phyloP scores from a whole-genome alignment of 2,113 vertebrate species.

The Pleuronectes platessa region DNA sequence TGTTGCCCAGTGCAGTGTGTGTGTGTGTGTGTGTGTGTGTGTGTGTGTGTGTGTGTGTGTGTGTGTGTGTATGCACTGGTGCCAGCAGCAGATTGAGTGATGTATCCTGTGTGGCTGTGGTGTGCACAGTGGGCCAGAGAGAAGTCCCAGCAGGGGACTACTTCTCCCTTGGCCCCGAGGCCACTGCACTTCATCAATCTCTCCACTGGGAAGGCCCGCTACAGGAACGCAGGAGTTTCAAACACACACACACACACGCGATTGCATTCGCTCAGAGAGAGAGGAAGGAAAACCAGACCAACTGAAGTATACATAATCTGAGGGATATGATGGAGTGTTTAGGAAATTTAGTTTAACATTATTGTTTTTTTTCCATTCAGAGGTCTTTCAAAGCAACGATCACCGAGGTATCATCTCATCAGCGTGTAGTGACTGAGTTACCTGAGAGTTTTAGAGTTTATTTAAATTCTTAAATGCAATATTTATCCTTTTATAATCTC shows the following conservation, averaged over 20 bases:
- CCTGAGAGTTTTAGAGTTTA: background rate
- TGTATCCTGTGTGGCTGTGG: constrained; percentile 79
- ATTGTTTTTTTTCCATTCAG: background rate
- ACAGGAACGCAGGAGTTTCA: constrained; percentile 45
- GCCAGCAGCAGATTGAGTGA: constrained; percentile 76
- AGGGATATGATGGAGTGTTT: constrained; percentile 9
- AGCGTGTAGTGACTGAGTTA: background rate
- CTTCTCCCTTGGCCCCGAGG: constrained; percentile 63
- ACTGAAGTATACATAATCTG: background rate
- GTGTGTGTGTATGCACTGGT: constrained; percentile 39
- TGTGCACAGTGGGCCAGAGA: constrained; percentile 80
- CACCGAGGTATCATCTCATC: background rate
- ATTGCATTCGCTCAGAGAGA: constrained; percentile 26
- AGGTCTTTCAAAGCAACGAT: background rate
- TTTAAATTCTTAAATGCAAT: background rate
- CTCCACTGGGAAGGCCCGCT: constrained; percentile 70
- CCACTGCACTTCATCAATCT: constrained; percentile 79
- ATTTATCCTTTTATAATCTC: background rate
- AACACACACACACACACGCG: constrained; percentile 1
- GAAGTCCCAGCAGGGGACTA: constrained; percentile 80
- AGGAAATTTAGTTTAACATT: background rate
- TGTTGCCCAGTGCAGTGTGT: constrained; percentile 65
- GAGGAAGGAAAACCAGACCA: constrained; percentile 33
- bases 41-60: constrained; percentile 37
- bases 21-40: constrained; percentile 32